Percentiles rank a stretch among this genome's conserved stretches.
Conservation (phyloP, 2,113 vertebrate genomes). For the Myrmophylax atrothorax region DNA sequence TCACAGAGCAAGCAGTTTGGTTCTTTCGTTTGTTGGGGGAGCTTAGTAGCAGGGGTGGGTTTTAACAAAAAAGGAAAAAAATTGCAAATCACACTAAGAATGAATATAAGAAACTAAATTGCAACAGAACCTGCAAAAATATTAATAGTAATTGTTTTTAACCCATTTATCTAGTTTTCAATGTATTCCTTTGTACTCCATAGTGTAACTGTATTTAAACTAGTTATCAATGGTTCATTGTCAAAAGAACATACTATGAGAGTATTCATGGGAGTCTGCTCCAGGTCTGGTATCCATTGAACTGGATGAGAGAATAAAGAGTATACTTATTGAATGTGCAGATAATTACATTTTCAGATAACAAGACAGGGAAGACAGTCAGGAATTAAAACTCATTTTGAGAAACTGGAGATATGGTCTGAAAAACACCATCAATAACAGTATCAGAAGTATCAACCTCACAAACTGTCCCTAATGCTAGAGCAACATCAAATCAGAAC, state of each 20-base stretch:
- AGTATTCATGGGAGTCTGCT: background rate
- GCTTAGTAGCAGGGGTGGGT: accelerated
- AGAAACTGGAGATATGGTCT: background rate
- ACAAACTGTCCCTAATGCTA: background rate
- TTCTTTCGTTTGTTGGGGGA: background rate
- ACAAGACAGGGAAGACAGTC: background rate
- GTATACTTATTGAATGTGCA: background rate
- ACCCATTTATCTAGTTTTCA: background rate
- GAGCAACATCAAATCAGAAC: background rate
- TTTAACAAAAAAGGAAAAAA: background rate
- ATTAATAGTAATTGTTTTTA: background rate
- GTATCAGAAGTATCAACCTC: background rate
- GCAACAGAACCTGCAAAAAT: background rate
- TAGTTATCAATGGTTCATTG: background rate
- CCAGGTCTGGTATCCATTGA: background rate
- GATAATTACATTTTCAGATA: background rate
- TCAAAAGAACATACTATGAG: background rate
- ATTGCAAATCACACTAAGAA: background rate
- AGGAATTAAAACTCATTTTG: background rate
- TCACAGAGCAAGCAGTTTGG: background rate
- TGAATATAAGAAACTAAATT: background rate
- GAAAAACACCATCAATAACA: background rate
- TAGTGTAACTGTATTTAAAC: background rate
- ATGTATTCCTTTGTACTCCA: background rate
- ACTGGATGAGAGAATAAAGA: background rate